These are phyloP conservation scores for Pterois miles DNA, from an alignment of 2,797 vertebrate species.

Conservation along the genomic window DNA sequence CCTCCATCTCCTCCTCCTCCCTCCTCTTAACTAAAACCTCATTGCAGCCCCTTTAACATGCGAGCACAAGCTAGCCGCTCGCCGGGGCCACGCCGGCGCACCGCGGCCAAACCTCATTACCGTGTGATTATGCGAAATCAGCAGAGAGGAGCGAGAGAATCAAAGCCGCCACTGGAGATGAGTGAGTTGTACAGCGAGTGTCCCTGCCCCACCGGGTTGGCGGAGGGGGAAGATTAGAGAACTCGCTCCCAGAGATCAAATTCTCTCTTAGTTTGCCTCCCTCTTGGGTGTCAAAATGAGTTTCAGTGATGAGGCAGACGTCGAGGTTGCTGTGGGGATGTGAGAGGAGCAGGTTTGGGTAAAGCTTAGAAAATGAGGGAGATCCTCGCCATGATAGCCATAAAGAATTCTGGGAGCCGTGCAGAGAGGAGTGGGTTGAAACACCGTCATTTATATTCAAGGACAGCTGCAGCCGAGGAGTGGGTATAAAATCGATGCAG, in stretches of 20 bases:
- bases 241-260: slow-evolving; percentile 66
- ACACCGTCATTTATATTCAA: slow-evolving; percentile 77
- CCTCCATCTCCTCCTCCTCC: slow-evolving; percentile 27
- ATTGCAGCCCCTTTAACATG: slow-evolving; percentile 31
- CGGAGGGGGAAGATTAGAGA: slow-evolving; percentile 66
- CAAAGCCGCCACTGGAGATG: slow-evolving; percentile 74
- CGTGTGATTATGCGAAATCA: slow-evolving; percentile 76
- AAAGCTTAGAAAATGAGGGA: slow-evolving; percentile 65
- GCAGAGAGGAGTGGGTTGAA: slow-evolving; percentile 60
- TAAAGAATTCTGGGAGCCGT: slow-evolving; percentile 59
- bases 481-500: slow-evolving; percentile 73
- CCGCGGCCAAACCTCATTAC: slow-evolving; percentile 74
- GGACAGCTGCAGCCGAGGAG: slow-evolving; percentile 65
- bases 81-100: slow-evolving; percentile 33
- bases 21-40: slow-evolving; percentile 41
- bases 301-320: slow-evolving; percentile 67
- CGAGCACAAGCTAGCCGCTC: slow-evolving; percentile 24
- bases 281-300: slow-evolving; percentile 64
- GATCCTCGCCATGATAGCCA: slow-evolving; percentile 62
- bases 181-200: slow-evolving; percentile 75
- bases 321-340: slow-evolving; percentile 46
- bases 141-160: slow-evolving; percentile 73
- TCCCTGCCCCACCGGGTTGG: slow-evolving; percentile 63
- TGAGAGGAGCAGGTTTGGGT: slow-evolving; percentile 49
- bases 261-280: slow-evolving; percentile 68